phyloP scores from a whole-genome alignment of 1,140 invertebrate genomes.

The Metaphire vulgaris region DNA sequence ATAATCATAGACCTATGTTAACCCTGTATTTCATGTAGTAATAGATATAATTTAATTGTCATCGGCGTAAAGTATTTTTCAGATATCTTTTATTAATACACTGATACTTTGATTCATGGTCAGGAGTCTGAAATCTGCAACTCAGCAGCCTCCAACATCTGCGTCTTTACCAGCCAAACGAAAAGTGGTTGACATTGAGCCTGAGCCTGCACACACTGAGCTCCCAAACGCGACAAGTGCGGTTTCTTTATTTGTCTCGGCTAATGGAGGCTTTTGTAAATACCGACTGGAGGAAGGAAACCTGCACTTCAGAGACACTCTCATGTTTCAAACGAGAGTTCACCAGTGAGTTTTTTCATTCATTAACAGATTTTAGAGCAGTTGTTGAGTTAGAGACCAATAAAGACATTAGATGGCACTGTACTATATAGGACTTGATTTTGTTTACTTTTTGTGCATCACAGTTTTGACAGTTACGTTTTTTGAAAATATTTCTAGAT shows the following conservation, averaged over 20 bases:
- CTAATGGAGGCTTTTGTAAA: slow-evolving; percentile 46
- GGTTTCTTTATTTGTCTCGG: slow-evolving; percentile 48
- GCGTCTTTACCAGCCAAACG: slow-evolving; percentile 39
- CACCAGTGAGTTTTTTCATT: slow-evolving; percentile 52
- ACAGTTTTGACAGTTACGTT: too few relatives aligned
- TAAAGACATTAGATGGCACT: too few relatives aligned
- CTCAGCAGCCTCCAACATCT: background rate
- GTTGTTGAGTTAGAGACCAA: background rate
- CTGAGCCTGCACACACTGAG: slow-evolving; percentile 45
- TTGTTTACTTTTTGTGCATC: too few relatives aligned
- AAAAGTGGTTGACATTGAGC: slow-evolving; percentile 50
- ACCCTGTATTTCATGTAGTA: slow-evolving; percentile 3
- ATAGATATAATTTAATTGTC: too few relatives aligned
- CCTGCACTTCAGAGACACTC: slow-evolving; percentile 48
- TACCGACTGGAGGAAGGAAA: slow-evolving; percentile 43
- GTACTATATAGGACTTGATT: too few relatives aligned
- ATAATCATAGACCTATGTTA: too few relatives aligned
- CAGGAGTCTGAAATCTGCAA: background rate
- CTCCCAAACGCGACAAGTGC: slow-evolving; percentile 35
- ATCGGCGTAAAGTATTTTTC: too few relatives aligned
- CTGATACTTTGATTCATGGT: too few relatives aligned
- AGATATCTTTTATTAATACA: too few relatives aligned
- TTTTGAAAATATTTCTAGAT: too few relatives aligned
- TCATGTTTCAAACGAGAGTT: slow-evolving; percentile 51
- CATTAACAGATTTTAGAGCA: background rate